A percentile compares a stretch with the other conserved stretches of the same genome.
These are phyloP conservation scores for Apamea anceps DNA, from an alignment of 2,888 invertebrate species.

Conservation along the genomic window DNA sequence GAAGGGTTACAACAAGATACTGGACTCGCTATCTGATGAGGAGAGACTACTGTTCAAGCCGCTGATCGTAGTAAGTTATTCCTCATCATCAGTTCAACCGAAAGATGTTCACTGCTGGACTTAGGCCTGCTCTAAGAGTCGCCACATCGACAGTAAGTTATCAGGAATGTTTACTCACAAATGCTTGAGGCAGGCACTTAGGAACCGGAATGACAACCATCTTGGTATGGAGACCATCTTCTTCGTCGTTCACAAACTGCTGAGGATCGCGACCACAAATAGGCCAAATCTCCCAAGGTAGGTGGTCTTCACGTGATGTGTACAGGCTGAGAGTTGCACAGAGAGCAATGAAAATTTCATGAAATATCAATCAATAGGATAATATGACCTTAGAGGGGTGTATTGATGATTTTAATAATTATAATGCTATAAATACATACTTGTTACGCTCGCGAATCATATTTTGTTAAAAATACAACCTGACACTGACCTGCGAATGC, in stretches of 20 bases:
- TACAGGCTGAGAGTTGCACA: no score
- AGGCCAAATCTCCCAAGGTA: background rate
- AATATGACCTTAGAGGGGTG: no score
- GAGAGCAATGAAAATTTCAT: no score
- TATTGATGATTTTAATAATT: no score
- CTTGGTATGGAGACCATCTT: background rate
- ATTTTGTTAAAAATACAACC: no score
- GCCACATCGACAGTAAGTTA: background rate
- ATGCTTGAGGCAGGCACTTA: background rate
- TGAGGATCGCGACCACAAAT: background rate
- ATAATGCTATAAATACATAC: no score
- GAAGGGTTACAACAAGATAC: constrained; percentile 94
- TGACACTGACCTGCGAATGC: no score
- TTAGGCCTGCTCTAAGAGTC: no score
- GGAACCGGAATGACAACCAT: background rate
- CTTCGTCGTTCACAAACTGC: background rate
- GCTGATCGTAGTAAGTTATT: constrained; percentile 89
- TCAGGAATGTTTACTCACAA: background rate
- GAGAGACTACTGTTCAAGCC: constrained; percentile 95
- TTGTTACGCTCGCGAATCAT: no score
- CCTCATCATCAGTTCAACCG: background rate
- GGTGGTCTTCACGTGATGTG: no score
- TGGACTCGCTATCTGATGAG: constrained; percentile 93
- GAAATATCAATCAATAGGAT: no score
- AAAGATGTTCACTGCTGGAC: background rate